A percentile compares a stretch with the other conserved stretches of the same genome.
Conservation (phyloP, 2,113 vertebrate genomes). For the Ictalurus furcatus region DNA sequence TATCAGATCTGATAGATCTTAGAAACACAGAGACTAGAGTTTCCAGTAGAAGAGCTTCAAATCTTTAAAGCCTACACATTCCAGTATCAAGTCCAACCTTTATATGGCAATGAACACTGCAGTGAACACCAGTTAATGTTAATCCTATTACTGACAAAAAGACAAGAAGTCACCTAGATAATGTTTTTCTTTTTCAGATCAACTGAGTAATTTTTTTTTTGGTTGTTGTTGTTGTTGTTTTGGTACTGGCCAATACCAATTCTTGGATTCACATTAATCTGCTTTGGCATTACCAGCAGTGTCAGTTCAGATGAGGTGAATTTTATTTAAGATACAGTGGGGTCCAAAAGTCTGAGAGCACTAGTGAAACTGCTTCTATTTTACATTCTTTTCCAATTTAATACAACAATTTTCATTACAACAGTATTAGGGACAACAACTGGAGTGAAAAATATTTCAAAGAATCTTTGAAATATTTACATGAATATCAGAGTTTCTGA, state of each 20-base stretch:
- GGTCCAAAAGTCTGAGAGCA: not conserved
- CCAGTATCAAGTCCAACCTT: not conserved
- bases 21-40: not conserved
- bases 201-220: too few species aligned
- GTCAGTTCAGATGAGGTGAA: not conserved
- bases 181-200: not conserved
- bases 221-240: too few species aligned
- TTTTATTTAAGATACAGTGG: not conserved
- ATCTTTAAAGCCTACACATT: constrained; percentile 25
- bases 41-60: not conserved
- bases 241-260: not conserved
- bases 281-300: too few species aligned
- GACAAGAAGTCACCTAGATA: not conserved
- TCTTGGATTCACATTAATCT: not conserved
- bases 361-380: not conserved
- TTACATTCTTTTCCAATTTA: not conserved
- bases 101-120: not conserved
- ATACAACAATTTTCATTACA: not conserved
- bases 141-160: not conserved
- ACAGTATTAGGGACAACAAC: not conserved
- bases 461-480: not conserved
- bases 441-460: not conserved
- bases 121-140: not conserved
- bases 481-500: not conserved
- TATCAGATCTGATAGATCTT: constrained; percentile 24